Evolutionary conservation across 1,140 invertebrate genomes (phyloP).

Genomic region (Caenorhabditis remanei): DNA sequence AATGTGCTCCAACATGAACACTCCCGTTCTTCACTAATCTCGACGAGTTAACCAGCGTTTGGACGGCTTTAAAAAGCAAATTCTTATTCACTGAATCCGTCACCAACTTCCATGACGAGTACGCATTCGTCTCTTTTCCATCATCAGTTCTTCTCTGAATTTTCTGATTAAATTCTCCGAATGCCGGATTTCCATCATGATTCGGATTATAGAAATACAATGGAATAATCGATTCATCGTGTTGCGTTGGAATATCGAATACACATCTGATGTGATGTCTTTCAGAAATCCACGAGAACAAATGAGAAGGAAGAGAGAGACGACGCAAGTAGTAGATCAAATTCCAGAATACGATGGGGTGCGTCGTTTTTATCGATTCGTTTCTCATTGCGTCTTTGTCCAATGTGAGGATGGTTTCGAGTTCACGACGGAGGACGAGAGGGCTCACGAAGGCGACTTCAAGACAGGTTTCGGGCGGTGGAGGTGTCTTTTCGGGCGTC

Average conservation of each 20-base stretch:
- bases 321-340: constrained; percentile 75
- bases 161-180: background rate
- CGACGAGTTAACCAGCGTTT: constrained; percentile 66
- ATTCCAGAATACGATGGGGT: constrained; percentile 77
- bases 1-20: constrained; percentile 59
- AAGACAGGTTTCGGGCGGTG: constrained; percentile 61
- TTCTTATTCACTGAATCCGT: constrained; percentile 60
- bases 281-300: constrained; percentile 72
- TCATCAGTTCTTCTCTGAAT: background rate
- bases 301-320: constrained; percentile 74
- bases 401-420: constrained; percentile 71
- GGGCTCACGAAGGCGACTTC: constrained; percentile 75
- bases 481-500: constrained; percentile 39
- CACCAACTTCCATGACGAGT: constrained; percentile 55
- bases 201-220: constrained; percentile 66
- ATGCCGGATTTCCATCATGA: constrained; percentile 32
- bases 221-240: constrained; percentile 60
- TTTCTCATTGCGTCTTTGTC: constrained; percentile 62
- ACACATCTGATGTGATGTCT: constrained; percentile 75
- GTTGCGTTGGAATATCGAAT: constrained; percentile 68
- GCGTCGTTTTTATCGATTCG: constrained; percentile 65
- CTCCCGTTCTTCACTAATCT: constrained; percentile 58
- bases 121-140: background rate
- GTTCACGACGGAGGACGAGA: constrained; percentile 74
- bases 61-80: constrained; percentile 64